Evolutionary conservation across 1,140 invertebrate genomes (phyloP), one percentile per base, ranked within the genome.

Genomic region (Dinoponera quadriceps): DNA sequence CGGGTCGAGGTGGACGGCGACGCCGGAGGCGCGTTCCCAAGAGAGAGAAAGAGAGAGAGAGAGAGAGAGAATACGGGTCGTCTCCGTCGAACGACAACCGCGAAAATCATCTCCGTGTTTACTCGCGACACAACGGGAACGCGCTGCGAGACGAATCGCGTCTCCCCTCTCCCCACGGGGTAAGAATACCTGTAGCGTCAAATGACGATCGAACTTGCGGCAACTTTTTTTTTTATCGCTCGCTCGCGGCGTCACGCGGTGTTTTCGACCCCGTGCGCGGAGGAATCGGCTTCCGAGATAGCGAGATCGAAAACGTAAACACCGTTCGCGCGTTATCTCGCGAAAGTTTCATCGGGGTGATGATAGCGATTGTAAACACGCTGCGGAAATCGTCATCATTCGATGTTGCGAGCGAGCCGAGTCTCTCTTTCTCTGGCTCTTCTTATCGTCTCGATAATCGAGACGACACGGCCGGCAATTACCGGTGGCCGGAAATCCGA

Each of bases 281-380:
- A n/a, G n/a, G 38, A 44, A 44, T 44, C 38, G 9, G 38, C 4
- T 44, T 44, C 9, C 38, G 7, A 44, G 38, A 33, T 9, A 7
- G 29, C 73, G 59, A 44, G 59, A 22, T 9, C 18, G 33, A 57
- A 29, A 69, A 69, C 11, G 51, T 78, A 78, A 78, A 69, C 63
- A 69, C 69, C 33, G 38, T 66, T 38, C 16, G 49, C 18, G 57
- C 54, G 33, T 57, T 69, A 68, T 78, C 75, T 69, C 33, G 49
- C 51, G 65, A 3, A 5, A 22, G 27, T 44, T 55, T 14, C 22
- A 16, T 18, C 14, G 3, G 25, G 9, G 51, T 33, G 75, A 80
- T 80, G 75, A 80, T 80, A 69, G n/a, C 22, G 65, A 80, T 80
- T 54, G 75, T 71, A 71, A 71, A 71, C 75, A 80, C 18, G 49